Base-by-base conservation (phyloP, 2,797 vertebrate genomes). In the Paratrypauchen microcephalus region DNA sequence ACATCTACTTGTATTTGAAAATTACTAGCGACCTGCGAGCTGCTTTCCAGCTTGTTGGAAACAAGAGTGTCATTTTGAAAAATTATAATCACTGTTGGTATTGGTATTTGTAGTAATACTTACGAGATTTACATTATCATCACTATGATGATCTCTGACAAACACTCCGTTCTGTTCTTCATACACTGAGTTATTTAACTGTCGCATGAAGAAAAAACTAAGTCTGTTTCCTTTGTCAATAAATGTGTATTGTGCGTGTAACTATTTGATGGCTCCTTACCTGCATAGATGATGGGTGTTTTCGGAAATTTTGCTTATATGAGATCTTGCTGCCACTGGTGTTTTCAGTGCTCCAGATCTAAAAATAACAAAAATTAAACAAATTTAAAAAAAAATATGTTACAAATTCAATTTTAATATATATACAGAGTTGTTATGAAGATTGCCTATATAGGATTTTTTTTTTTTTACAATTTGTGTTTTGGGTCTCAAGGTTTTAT, bases 231-330 rank as follows among this genome's bases (percentile, higher is more conserved):
- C 24, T 62, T 13, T 6, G 9, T 52, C 16, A 47, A 0, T 21
- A 4, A 0, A 50, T 11, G 6, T 57, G 30, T 47, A 24, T 59
- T n/a, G 24, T n/a, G 21, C 15, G 32, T 0, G 2, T 12, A 30
- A 23, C 15, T 3, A 52, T 2, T 9, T 61, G 45, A 23, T 59
- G 1, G 45, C 64, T 61, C 72, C 83, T 66, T 71, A 91, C 88
- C 89, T 91, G 88, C 72, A 81, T 71, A 72, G 78, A 52, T 32
- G 79, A 69, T 1, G 71, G 80, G 30, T 73, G 57, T 63, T 78
- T 83, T 74, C 57, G 83, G 30, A 74, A 18, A 68, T 76, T 80
- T 12, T 72, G 21, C 6, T 87, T 84, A 16, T 75, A 73, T 3
- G 63, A 21, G 19, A 57, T 52, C 72, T 71, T 85, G 71, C 81